Conservation (phyloP, 2,797 vertebrate genomes). For the Triplophysa bombifrons region DNA sequence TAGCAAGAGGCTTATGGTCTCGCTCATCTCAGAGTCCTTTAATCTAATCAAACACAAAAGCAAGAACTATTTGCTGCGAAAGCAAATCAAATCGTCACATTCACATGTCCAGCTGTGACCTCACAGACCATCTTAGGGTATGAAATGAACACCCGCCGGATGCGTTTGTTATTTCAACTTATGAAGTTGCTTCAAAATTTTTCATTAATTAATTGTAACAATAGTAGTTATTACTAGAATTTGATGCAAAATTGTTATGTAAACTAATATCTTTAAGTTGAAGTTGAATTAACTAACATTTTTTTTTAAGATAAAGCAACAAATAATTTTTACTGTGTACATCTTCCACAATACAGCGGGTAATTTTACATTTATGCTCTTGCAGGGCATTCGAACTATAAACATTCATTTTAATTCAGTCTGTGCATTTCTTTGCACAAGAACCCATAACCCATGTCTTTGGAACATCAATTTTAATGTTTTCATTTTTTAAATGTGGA, state of each 20-base stretch:
- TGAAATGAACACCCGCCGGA: not conserved
- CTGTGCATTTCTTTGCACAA: not conserved
- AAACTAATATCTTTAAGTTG: no score
- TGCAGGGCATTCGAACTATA: not conserved
- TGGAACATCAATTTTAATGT: no score
- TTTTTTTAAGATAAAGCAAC: no score
- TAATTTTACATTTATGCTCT: not conserved
- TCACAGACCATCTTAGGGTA: constrained; percentile 1
- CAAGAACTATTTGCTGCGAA: constrained; percentile 20
- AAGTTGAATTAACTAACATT: no score
- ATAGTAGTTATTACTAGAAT: no score
- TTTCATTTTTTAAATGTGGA: no score
- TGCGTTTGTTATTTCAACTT: not conserved
- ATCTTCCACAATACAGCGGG: no score
- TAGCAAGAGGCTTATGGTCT: constrained; percentile 28
- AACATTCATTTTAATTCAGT: not conserved
- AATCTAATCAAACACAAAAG: constrained; percentile 27
- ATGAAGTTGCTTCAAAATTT: no score
- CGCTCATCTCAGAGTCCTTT: constrained; percentile 1
- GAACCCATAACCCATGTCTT: not conserved
- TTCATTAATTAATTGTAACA: no score
- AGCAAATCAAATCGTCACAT: constrained; percentile 14
- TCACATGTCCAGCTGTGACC: constrained; percentile 21
- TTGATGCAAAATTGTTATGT: no score
- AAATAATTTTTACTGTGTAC: no score